These are phyloP conservation scores for Papilio helenus DNA, from an alignment of 1,140 invertebrate genomes.

Conservation along the genomic window DNA sequence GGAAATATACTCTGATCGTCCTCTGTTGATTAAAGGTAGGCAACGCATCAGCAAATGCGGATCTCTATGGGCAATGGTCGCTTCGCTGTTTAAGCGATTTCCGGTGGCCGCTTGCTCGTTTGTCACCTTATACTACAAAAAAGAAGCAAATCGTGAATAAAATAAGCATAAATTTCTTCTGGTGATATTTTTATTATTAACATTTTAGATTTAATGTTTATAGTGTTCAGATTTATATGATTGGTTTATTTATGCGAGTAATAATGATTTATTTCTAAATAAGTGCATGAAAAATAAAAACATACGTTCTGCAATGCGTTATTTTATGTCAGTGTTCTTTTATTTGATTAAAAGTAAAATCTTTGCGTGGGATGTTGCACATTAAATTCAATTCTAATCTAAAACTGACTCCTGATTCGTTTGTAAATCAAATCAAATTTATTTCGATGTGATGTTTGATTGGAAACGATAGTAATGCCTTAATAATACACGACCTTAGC, in stretches of 20 bases:
- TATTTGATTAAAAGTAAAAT: conserved; percentile 13
- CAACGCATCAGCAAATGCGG: too few relatives aligned
- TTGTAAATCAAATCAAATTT: conserved; percentile 36
- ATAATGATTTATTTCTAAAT: background rate
- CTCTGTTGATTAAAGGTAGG: too few relatives aligned
- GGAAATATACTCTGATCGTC: too few relatives aligned
- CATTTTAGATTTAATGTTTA: background rate
- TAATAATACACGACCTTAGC: conserved; percentile 46
- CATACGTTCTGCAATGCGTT: conserved; percentile 33
- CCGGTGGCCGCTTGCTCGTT: too few relatives aligned
- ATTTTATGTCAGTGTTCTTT: conserved; percentile 16
- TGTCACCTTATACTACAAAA: too few relatives aligned
- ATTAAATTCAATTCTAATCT: conserved; percentile 30
- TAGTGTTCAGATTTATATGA: background rate
- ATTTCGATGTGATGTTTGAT: conserved; percentile 34
- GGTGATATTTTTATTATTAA: background rate
- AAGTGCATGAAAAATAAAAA: background rate
- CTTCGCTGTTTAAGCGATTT: too few relatives aligned
- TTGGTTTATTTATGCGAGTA: background rate
- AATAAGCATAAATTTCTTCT: background rate
- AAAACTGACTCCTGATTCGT: conserved; percentile 18
- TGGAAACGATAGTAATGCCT: conserved; percentile 46
- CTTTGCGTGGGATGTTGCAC: background rate
- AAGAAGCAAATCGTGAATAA: conserved; percentile 26
- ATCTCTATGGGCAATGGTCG: too few relatives aligned